Evolutionary conservation across 2,888 invertebrate species (phyloP), one percentile per base, ranked within the genome.

Genomic region (Thereva nobilitata): DNA sequence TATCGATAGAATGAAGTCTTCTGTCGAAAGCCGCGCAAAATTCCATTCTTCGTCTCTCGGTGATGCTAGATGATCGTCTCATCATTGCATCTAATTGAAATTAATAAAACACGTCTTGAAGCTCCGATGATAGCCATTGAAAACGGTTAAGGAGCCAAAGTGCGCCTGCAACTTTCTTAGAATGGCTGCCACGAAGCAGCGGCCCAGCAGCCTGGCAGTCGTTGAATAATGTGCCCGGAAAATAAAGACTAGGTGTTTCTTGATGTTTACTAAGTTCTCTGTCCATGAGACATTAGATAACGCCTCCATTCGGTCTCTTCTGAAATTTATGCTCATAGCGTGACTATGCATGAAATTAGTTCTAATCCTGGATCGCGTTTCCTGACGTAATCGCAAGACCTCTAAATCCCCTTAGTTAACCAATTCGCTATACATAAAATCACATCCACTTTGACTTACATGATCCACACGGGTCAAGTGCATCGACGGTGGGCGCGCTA

Each of bases 341-440:
- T 59, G 59, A 59, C 59, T 59, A 47, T 59, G 59, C 59, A 59
- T 59, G 59, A 59, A 59, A 59, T 59, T 59, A 59, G 59, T 47
- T 59, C 37, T 49, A 47, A 59, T 59, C 59, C 59, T 45, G 40
- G 38, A 59, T 12, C 42, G 59, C 56, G 59, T 47, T 49, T 10
- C 12, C 9, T 9, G 9, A 49, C 23, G 35, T 56, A 34, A 44
- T 34, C 45, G 9, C 56, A 12, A 44, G 44, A 34, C 23, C 44
- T 56, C 44, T 56, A 56, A 56, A 44, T 44, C 34, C 38, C 44
- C 56, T 56, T 56, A 38, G 59, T 12, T 45, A 47, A 59, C 59
- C 49, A 49, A 59, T 47, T 59, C 59, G 59, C 49, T 59, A 47
- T 59, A 59, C 59, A 59, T 59, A 37, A 38, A 59, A 45, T 59